phyloP scores from a whole-genome alignment of 2,888 invertebrate genomes.

The Zaprionus obscuricornis region DNA sequence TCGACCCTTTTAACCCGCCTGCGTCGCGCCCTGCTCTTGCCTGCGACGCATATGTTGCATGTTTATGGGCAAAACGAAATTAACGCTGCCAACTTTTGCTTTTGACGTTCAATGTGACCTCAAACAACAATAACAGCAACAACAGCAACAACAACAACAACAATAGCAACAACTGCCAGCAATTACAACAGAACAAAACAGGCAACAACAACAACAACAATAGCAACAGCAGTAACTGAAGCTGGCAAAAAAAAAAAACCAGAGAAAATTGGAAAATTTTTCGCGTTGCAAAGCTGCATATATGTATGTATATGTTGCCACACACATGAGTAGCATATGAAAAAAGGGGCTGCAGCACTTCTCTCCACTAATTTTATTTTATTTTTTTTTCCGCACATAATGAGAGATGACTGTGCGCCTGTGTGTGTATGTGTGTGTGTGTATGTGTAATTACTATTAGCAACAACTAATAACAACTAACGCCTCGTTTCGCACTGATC shows the following conservation, averaged over 20 bases:
- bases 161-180: conserved; percentile 47
- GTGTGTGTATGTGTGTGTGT: conserved; percentile 6
- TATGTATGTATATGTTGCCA: background rate
- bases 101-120: conserved; percentile 73
- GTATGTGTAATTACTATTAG: conserved; percentile 39
- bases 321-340: conserved; percentile 33
- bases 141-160: conserved; percentile 8
- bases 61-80: conserved; percentile 73
- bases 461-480: conserved; percentile 39
- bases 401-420: conserved; percentile 10
- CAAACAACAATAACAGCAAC: conserved; percentile 42
- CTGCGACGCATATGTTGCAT: conserved; percentile 68
- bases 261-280: conserved; percentile 60
- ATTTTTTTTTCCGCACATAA: conserved; percentile 28
- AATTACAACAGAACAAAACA: conserved; percentile 48
- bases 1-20: background rate
- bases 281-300: conserved; percentile 21
- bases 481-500: conserved; percentile 15
- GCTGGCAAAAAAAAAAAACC: conserved; percentile 52
- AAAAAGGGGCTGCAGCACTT: conserved; percentile 12
- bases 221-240: background rate
- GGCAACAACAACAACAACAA: conserved; percentile 16
- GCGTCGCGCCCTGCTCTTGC: conserved; percentile 28
- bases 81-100: conserved; percentile 68
- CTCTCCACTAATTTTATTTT: too few species aligned